These are phyloP conservation scores for Epistrophella euchroma DNA, from an alignment of 2,888 invertebrate species.

Conservation along the genomic window DNA sequence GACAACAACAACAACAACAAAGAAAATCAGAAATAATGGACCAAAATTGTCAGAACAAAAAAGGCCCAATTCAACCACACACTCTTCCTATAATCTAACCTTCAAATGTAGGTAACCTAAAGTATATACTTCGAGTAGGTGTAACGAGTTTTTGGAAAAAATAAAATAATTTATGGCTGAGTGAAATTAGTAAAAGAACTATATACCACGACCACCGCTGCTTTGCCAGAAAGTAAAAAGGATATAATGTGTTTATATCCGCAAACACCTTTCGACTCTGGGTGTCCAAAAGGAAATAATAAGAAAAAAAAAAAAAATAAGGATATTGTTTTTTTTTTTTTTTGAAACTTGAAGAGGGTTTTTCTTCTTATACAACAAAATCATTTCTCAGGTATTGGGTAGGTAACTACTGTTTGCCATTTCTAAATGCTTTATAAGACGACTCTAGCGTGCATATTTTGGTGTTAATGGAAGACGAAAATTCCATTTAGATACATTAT, in stretches of 20 bases:
- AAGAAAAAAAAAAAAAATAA: conserved; percentile 20
- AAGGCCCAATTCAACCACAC: conserved; percentile 45
- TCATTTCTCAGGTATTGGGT: conserved; percentile 46
- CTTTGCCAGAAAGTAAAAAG: conserved; percentile 52
- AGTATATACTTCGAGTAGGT: conserved; percentile 28
- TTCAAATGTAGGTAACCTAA: conserved; percentile 49
- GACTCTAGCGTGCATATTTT: conserved; percentile 67
- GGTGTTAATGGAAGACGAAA: conserved; percentile 74
- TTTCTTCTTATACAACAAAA: conserved; percentile 17
- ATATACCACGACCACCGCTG: conserved; percentile 4
- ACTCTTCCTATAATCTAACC: neutral
- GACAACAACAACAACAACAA: neutral
- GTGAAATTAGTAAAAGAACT: conserved; percentile 69
- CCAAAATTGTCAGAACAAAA: conserved; percentile 66
- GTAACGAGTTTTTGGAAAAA: conserved; percentile 6
- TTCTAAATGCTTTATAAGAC: conserved; percentile 54
- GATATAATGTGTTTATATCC: conserved; percentile 68
- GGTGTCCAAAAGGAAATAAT: conserved; percentile 39
- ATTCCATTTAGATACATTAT: conserved; percentile 75
- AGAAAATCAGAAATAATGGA: conserved; percentile 70
- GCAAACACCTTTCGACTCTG: conserved; percentile 56
- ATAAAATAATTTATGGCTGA: conserved; percentile 73
- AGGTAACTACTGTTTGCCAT: conserved; percentile 1
- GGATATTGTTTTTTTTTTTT: neutral
- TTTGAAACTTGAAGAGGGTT: conserved; percentile 68